phyloP scores from a whole-genome alignment of 2,888 invertebrate genomes.

The Dorcus hopei region DNA sequence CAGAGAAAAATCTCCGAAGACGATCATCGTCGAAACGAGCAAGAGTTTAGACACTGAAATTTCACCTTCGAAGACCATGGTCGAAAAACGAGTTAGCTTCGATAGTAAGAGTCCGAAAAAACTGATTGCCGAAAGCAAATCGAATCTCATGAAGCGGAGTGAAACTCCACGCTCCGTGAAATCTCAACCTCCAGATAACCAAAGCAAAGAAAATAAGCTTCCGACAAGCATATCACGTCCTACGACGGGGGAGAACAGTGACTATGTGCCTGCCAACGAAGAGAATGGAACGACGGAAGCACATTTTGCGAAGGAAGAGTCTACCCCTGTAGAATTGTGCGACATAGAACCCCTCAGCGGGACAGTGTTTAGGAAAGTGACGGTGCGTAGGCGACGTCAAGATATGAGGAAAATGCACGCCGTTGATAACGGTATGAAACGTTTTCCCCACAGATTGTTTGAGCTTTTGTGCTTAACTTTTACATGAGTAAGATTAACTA shows the following conservation, averaged over 20 bases:
- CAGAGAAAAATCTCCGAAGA: not conserved
- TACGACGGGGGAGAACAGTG: not conserved
- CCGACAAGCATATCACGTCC: not conserved
- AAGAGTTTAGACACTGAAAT: not conserved
- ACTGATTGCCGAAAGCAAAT: not conserved
- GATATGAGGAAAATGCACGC: slow-evolving; percentile 46
- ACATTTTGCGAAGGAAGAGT: slow-evolving; percentile 32
- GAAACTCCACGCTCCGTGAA: not conserved
- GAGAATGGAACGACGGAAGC: slow-evolving; percentile 20
- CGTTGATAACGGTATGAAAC: slow-evolving; percentile 43
- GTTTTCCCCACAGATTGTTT: not conserved
- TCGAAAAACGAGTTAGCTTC: slow-evolving; percentile 27
- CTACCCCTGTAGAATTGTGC: slow-evolving; percentile 35
- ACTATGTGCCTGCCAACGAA: slow-evolving; percentile 11
- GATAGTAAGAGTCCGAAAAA: slow-evolving; percentile 12
- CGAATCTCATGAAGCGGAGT: not conserved
- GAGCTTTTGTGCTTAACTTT: not conserved
- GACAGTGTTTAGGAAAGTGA: slow-evolving; percentile 63
- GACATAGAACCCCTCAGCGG: slow-evolving; percentile 60
- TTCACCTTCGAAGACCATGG: slow-evolving; percentile 1
- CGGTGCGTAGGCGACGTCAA: slow-evolving; percentile 58
- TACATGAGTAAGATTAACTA: not conserved
- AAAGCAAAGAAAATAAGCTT: not conserved
- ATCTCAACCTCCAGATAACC: not conserved
- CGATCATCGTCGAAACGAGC: not conserved